Evolutionary conservation across 2,113 vertebrate species (phyloP).

Genomic region (Columbina picui): DNA sequence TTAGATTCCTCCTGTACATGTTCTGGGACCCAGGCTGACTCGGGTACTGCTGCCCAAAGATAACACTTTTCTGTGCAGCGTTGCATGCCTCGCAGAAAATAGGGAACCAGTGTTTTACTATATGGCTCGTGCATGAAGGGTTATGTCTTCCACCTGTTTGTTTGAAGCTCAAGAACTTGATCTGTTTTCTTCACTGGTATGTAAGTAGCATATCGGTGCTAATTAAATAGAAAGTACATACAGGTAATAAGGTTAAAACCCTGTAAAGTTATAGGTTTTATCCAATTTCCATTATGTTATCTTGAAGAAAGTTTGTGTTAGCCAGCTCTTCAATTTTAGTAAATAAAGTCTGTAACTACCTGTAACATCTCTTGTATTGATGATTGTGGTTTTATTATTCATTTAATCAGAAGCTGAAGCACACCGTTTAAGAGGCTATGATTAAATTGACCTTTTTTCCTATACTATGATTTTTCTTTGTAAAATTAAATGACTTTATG

Average conservation of each 20-base stretch:
- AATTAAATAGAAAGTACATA: neutral
- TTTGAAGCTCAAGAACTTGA: neutral
- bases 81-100: neutral
- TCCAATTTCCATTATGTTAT: neutral
- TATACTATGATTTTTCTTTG: constrained; percentile 22
- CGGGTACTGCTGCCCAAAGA: neutral
- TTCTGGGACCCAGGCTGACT: neutral
- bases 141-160: neutral
- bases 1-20: neutral
- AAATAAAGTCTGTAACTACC: constrained; percentile 11
- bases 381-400: neutral
- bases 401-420: constrained; percentile 32
- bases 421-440: neutral
- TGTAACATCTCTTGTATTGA: neutral
- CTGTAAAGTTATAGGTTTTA: constrained; percentile 10
- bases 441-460: constrained; percentile 1
- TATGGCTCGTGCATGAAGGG: neutral
- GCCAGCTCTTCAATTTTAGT: neutral
- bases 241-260: neutral
- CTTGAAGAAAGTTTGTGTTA: neutral
- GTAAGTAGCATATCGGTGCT: neutral
- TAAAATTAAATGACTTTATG: constrained; percentile 58
- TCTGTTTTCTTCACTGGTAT: neutral
- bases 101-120: neutral
- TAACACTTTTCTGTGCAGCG: neutral